A percentile compares a stretch with the other conserved stretches of the same genome.
phyloP scores from a whole-genome alignment of 2,113 vertebrate genomes.

The Entomyzon cyanotis region DNA sequence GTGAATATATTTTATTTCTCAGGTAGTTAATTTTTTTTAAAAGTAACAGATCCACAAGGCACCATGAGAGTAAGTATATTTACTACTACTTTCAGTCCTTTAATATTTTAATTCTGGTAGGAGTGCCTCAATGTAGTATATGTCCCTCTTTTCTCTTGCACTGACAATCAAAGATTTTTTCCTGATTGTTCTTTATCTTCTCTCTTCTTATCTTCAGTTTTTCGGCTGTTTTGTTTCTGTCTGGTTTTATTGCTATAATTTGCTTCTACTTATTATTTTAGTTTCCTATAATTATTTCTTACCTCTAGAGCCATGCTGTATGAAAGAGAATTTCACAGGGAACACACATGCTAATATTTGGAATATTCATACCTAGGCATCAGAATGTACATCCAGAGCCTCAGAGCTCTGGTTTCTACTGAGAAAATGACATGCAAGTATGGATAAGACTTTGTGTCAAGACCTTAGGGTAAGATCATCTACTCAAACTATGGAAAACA shows the following conservation, averaged over 20 bases:
- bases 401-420: not conserved
- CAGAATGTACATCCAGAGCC: not conserved
- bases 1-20: not conserved
- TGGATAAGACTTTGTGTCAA: not conserved
- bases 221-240: accelerated
- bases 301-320: not conserved
- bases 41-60: not conserved
- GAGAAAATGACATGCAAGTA: not conserved
- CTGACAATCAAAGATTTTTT: not conserved
- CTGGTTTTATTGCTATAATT: not conserved
- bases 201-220: not conserved
- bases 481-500: not conserved
- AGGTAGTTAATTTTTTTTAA: not conserved
- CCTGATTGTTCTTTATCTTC: not conserved
- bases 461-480: not conserved
- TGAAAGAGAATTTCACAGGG: not conserved
- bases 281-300: not conserved
- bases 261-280: not conserved
- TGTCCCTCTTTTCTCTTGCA: not conserved
- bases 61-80: not conserved
- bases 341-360: not conserved
- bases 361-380: not conserved
- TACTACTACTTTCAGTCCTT: not conserved
- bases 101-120: not conserved
- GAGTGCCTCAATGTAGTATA: accelerated